A percentile compares a stretch with the other conserved stretches of the same genome.
Conservation (phyloP, 2,797 vertebrate genomes). For the Poeciliopsis turneri region DNA sequence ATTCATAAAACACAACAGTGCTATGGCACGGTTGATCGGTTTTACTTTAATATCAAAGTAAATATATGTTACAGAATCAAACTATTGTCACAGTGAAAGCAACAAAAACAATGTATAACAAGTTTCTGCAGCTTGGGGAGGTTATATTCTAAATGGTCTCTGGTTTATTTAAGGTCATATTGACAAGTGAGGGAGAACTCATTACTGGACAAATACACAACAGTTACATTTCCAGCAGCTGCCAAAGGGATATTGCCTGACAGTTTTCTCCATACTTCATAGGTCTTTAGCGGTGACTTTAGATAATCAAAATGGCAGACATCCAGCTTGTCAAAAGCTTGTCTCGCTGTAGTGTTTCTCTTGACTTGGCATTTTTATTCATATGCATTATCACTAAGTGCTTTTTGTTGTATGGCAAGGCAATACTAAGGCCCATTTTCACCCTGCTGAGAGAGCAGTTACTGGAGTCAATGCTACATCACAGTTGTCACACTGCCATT, state of each 20-base stretch:
- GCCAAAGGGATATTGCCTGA: constrained; percentile 57
- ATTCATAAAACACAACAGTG: neutral
- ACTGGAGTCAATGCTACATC: constrained; percentile 78
- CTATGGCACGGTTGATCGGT: neutral
- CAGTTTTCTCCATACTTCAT: constrained; percentile 68
- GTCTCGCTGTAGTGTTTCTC: constrained; percentile 50
- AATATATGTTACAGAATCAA: neutral
- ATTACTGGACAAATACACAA: constrained; percentile 68
- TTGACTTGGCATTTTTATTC: constrained; percentile 66
- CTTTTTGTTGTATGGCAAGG: constrained; percentile 77
- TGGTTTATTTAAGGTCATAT: constrained; percentile 54
- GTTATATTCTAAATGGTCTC: constrained; percentile 39
- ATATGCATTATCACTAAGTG: constrained; percentile 76
- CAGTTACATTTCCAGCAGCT: constrained; percentile 59
- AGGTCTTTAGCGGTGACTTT: constrained; percentile 73
- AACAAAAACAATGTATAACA: constrained; percentile 1
- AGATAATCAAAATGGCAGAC: constrained; percentile 76
- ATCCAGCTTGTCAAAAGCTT: constrained; percentile 70
- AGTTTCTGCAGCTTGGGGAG: constrained; percentile 1
- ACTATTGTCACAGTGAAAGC: neutral
- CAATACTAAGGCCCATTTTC: constrained; percentile 63
- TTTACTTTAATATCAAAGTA: neutral
- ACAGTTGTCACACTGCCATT: constrained; percentile 74
- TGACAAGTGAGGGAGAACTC: constrained; percentile 59
- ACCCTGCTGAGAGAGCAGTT: constrained; percentile 66